These are phyloP conservation scores for Calidris pugnax DNA, from an alignment of 2,113 vertebrate species.

Conservation along the genomic window DNA sequence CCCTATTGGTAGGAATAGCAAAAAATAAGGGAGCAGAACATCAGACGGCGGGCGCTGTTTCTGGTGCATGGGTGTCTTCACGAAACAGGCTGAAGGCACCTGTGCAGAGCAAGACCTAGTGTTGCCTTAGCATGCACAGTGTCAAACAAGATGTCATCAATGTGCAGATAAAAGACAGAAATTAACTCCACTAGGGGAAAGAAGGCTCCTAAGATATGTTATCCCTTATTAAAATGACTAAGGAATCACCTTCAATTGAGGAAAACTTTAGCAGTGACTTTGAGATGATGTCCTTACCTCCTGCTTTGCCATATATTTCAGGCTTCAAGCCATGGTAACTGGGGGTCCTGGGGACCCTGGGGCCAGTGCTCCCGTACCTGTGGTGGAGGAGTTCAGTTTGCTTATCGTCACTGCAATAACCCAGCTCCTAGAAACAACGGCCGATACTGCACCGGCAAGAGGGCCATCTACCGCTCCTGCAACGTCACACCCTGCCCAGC, in stretches of 20 bases:
- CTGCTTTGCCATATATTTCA: constrained; percentile 57
- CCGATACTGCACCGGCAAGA: constrained; percentile 93
- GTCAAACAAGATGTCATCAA: not conserved
- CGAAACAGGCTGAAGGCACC: not conserved
- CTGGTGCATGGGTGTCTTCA: not conserved
- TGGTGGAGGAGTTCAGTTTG: constrained; percentile 93
- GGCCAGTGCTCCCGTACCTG: constrained; percentile 91
- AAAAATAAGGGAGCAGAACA: not conserved
- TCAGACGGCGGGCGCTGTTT: not conserved
- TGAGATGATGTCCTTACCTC: not conserved
- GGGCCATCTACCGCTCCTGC: constrained; percentile 93
- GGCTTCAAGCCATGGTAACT: constrained; percentile 95
- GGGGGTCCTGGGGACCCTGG: constrained; percentile 97
- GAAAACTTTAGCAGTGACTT: not conserved
- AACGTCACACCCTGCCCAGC: constrained; percentile 81
- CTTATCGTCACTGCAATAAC: constrained; percentile 94
- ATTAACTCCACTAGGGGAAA: not conserved
- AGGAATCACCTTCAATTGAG: not conserved
- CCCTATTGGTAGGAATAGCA: not conserved
- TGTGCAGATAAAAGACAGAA: not conserved
- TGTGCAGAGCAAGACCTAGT: not conserved
- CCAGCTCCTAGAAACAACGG: constrained; percentile 93
- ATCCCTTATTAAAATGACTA: not conserved
- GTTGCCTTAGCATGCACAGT: not conserved
- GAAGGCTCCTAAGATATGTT: not conserved